Evolutionary conservation across 2,888 invertebrate species (phyloP).

Genomic region (Eilema griseolum): DNA sequence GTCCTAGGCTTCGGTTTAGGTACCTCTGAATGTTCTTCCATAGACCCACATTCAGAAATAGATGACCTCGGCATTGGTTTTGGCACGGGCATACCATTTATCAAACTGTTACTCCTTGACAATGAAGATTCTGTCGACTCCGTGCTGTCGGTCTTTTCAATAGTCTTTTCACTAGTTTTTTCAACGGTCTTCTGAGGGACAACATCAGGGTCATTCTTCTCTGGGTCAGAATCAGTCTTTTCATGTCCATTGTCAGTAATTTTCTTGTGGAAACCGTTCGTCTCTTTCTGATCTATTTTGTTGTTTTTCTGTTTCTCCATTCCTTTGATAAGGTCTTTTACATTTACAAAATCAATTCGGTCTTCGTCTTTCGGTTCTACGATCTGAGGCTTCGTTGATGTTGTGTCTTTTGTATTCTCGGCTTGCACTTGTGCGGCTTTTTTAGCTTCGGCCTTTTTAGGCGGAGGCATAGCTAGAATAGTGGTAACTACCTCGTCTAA

Average conservation of each 20-base stretch:
- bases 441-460: constrained; percentile 71
- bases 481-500: constrained; percentile 81
- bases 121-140: constrained; percentile 71
- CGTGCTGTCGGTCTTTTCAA: constrained; percentile 72
- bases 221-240: constrained; percentile 55
- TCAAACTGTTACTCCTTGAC: constrained; percentile 77
- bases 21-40: constrained; percentile 77
- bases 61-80: constrained; percentile 94
- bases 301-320: constrained; percentile 85
- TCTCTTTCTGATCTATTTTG: constrained; percentile 67
- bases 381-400: constrained; percentile 57
- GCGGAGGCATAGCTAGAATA: constrained; percentile 79
- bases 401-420: constrained; percentile 64
- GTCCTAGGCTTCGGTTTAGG: constrained; percentile 91
- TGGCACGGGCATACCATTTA: constrained; percentile 87
- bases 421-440: constrained; percentile 60
- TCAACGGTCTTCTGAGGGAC: constrained; percentile 50
- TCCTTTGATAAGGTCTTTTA: constrained; percentile 88
- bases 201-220: constrained; percentile 56
- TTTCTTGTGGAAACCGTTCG: constrained; percentile 78
- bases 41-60: constrained; percentile 89
- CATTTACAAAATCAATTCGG: constrained; percentile 85
- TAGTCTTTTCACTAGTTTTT: constrained; percentile 28
- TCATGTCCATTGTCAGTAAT: constrained; percentile 73
- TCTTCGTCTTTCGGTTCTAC: constrained; percentile 79